A percentile compares a stretch with the other conserved stretches of the same genome.
phyloP scores from a whole-genome alignment of 2,797 vertebrate genomes.

The Yasuhikotakia modesta region DNA sequence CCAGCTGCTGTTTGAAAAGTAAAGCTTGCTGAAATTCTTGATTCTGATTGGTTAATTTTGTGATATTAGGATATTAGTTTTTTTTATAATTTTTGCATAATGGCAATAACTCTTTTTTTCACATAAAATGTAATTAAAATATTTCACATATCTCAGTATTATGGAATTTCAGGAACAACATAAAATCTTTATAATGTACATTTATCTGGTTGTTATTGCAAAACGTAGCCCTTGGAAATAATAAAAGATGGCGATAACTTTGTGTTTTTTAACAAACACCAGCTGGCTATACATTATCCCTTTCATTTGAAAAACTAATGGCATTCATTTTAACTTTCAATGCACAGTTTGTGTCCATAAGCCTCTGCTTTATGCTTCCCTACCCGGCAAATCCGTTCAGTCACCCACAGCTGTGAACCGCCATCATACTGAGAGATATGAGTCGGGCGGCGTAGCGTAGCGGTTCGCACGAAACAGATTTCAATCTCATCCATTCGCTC shows the following conservation, averaged over 20 bases:
- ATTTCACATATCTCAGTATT: background rate
- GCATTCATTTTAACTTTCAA: constrained; percentile 4
- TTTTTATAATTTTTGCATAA: too few species aligned
- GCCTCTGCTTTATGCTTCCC: constrained; percentile 31
- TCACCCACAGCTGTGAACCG: constrained; percentile 41
- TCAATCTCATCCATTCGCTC: constrained; percentile 24
- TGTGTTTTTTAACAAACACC: background rate
- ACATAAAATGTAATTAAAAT: background rate
- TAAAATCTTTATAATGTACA: background rate
- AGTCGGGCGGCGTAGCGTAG: constrained; percentile 20
- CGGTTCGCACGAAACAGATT: constrained; percentile 40
- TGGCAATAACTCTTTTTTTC: too few species aligned
- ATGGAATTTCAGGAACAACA: too few species aligned
- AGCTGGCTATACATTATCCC: background rate
- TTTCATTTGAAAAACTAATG: constrained; percentile 25
- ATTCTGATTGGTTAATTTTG: background rate
- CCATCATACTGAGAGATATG: constrained; percentile 31
- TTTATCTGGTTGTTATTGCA: background rate
- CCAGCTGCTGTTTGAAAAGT: background rate
- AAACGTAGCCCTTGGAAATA: background rate
- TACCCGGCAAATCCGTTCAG: constrained; percentile 33
- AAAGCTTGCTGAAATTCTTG: background rate
- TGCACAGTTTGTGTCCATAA: constrained; percentile 12
- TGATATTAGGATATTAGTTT: too few species aligned
- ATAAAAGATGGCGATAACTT: background rate